phyloP scores from a whole-genome alignment of 2,888 invertebrate species.

The Macrostomum cliftonense region DNA sequence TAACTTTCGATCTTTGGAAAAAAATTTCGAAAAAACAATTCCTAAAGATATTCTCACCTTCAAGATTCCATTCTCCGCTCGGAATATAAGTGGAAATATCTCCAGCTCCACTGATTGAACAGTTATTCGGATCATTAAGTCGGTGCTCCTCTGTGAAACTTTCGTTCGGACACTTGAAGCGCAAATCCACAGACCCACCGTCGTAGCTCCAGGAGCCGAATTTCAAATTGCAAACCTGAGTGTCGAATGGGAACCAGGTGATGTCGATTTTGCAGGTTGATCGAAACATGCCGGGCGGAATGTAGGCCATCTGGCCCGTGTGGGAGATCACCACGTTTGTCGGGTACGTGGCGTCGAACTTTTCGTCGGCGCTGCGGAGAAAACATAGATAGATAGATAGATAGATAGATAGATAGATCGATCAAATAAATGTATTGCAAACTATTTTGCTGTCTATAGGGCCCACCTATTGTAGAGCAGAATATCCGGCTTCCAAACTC shows the following conservation, averaged over 20 bases:
- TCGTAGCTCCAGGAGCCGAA: constrained; percentile 16
- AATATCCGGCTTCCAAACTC: constrained; percentile 95
- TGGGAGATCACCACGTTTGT: constrained; percentile 12
- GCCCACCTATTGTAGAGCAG: constrained; percentile 87
- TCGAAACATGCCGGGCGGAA: constrained; percentile 16
- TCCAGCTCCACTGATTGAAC: constrained; percentile 49
- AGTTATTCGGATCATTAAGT: not conserved
- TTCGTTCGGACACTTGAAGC: constrained; percentile 5
- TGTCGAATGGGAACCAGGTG: constrained; percentile 16
- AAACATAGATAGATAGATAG: not conserved
- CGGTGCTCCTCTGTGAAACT: too few relatives aligned
- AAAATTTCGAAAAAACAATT: too few relatives aligned
- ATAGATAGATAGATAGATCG: too few relatives aligned
- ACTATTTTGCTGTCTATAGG: too few relatives aligned
- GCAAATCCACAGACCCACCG: constrained; percentile 9
- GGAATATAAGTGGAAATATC: constrained; percentile 93
- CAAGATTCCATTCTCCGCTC: constrained; percentile 96
- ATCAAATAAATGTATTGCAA: too few relatives aligned
- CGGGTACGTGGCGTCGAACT: constrained; percentile 9
- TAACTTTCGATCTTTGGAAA: too few relatives aligned
- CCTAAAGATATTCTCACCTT: constrained; percentile 53
- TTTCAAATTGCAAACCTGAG: constrained; percentile 14
- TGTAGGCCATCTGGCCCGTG: constrained; percentile 13
- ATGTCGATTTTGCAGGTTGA: constrained; percentile 16
- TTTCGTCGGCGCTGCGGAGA: constrained; percentile 11